These are phyloP conservation scores for Caenorhabditis auriculariae DNA, from an alignment of 2,888 invertebrate species.

Conservation along the genomic window DNA sequence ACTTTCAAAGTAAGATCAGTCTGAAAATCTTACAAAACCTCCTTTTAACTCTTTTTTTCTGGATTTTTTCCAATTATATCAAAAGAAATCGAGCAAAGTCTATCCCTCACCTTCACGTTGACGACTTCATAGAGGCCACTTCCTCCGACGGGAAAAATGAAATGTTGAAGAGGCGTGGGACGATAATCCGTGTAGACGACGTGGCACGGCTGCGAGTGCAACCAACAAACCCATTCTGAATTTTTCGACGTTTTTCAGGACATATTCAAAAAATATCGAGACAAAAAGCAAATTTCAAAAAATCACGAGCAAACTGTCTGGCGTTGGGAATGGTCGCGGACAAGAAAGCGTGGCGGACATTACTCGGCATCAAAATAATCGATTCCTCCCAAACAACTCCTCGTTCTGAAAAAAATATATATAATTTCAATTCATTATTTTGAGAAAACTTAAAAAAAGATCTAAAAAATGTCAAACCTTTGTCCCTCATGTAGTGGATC, in stretches of 20 bases:
- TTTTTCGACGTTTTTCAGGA: background rate
- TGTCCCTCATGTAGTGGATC: conserved; percentile 99
- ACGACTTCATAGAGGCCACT: conserved; percentile 86
- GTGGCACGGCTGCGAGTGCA: conserved; percentile 80
- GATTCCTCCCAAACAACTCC: conserved; percentile 99
- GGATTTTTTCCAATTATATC: no score
- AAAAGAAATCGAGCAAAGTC: no score
- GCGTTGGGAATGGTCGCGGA: conserved; percentile 99
- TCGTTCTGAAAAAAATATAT: conserved; percentile 72
- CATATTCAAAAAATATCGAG: background rate
- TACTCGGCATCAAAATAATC: conserved; percentile 90
- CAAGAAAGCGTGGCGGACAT: conserved; percentile 95
- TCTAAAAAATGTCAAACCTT: conserved; percentile 65
- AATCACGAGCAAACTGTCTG: conserved; percentile 74
- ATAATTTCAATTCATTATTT: background rate
- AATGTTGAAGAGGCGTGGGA: conserved; percentile 96
- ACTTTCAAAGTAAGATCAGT: no score
- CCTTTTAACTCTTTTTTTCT: no score
- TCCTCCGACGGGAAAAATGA: conserved; percentile 93
- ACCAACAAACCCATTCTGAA: conserved; percentile 59
- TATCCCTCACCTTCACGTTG: conserved; percentile 37
- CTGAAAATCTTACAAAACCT: no score
- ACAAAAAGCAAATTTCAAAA: background rate
- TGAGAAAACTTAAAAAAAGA: background rate
- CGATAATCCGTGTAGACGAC: conserved; percentile 98